Percentiles rank a stretch among this genome's conserved stretches.
Conservation (phyloP, 2,113 vertebrate genomes). For the Macrotus californicus region DNA sequence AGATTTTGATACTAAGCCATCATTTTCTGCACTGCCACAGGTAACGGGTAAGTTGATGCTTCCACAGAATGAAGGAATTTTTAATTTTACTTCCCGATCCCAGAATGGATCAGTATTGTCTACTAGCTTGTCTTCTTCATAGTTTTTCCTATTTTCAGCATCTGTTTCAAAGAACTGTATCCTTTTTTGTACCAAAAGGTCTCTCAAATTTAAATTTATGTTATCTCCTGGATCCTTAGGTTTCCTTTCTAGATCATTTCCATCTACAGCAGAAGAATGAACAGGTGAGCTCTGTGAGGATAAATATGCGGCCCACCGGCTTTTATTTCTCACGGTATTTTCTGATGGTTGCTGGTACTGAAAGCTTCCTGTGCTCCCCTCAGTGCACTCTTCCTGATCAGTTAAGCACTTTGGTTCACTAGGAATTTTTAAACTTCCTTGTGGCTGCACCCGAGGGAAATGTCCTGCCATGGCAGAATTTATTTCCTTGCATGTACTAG, state of each 20-base stretch:
- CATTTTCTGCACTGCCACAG: not conserved
- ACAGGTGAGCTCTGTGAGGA: conserved; percentile 23
- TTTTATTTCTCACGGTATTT: not conserved
- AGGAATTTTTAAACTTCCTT: not conserved
- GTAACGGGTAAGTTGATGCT: not conserved
- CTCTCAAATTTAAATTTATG: conserved; percentile 33
- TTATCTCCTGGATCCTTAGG: not conserved
- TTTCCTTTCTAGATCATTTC: not conserved
- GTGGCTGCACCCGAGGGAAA: not conserved
- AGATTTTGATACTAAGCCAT: conserved; percentile 8
- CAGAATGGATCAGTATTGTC: not conserved
- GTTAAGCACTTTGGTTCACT: not conserved
- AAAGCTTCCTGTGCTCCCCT: not conserved
- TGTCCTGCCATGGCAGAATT: not conserved
- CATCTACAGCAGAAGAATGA: not conserved
- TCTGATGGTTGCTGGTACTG: not conserved
- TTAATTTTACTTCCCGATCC: conserved; percentile 6
- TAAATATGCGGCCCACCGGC: conserved; percentile 63
- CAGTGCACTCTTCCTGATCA: not conserved
- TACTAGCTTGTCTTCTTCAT: not conserved
- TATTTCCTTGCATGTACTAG: not conserved
- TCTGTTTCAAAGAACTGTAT: not conserved
- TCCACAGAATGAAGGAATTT: not conserved
- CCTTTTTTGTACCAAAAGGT: not conserved
- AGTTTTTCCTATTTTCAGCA: not conserved